These are phyloP conservation scores for Mylabris sibirica DNA, from an alignment of 2,888 invertebrate genomes.

Conservation along the genomic window DNA sequence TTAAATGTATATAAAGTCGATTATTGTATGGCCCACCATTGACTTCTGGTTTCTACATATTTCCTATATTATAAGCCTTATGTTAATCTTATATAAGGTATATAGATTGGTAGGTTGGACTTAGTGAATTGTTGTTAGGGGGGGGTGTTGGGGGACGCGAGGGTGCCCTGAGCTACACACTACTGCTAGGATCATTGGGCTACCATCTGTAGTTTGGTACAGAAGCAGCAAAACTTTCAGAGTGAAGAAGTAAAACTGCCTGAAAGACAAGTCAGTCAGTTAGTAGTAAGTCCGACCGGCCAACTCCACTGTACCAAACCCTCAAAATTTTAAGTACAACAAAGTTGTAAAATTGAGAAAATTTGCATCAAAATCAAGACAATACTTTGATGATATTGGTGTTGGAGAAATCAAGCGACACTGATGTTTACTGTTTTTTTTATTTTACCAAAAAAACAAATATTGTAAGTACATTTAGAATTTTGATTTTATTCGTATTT, in stretches of 20 bases:
- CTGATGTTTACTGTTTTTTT: background rate
- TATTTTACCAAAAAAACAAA: background rate
- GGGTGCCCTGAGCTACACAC: conserved; percentile 59
- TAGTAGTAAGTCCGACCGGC: too few relatives aligned
- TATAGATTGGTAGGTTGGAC: conserved; percentile 55
- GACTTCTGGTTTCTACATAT: conserved; percentile 56
- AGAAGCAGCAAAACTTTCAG: conserved; percentile 58
- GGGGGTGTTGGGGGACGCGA: conserved; percentile 51
- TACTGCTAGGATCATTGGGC: conserved; percentile 62
- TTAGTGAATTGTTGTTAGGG: conserved; percentile 49
- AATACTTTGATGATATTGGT: too few relatives aligned
- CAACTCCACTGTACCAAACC: too few relatives aligned
- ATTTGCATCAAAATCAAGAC: too few relatives aligned
- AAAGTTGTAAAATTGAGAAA: too few relatives aligned
- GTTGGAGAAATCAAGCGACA: background rate
- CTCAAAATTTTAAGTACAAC: too few relatives aligned
- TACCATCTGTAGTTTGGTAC: conserved; percentile 61
- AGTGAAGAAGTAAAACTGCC: conserved; percentile 40
- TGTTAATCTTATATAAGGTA: conserved; percentile 50
- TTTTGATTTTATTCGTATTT: background rate
- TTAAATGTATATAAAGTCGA: conserved; percentile 41
- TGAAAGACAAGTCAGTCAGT: conserved; percentile 37
- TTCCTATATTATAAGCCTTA: conserved; percentile 52
- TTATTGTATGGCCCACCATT: conserved; percentile 43
- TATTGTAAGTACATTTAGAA: background rate